Evolutionary conservation across 1,140 invertebrate species (phyloP), one percentile per base, ranked within the genome.

Genomic region (Charaxes varanes): DNA sequence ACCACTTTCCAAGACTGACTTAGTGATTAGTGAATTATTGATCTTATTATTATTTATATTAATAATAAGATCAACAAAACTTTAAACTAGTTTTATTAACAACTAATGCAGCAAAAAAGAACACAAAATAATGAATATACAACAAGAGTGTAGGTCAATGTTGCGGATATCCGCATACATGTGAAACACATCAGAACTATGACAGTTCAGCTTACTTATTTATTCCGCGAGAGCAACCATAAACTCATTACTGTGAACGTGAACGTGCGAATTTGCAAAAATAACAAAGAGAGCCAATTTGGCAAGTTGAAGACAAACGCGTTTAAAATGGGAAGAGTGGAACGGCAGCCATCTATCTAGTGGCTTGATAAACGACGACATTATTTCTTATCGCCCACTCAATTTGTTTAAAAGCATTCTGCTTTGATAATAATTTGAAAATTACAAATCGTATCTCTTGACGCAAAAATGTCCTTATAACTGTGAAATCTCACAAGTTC

Each of bases 321-420:
- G 72, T 83, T 83, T 83, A 83, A 83, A 80, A 83, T 83, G 79
- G 76, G 72, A 61, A 72, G 65, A 80, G 74, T 63, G 71, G 72
- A 79, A 66, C 71, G 62, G 68, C 59, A 56, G 62, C 67, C 73
- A 83, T 83, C 79, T 74, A 81, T 83, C 77, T 73, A 54, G 42
- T 65, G 64, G 63, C 70, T 76, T 81, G 79, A 83, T 81, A 83
- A 81, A 83, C 69, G 79, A 78, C 74, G 74, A 78, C 79, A 81
- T 83, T 83, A 83, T 79, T 83, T 65, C 71, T 83, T 83, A 83
- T 83, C 79, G 72, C 76, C 77, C 69, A 81, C 77, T 83, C 79
- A 83, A 83, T 83, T 83, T 83, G 73, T 83, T 77, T 81, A 79
- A 83, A 81, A 83, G 74, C 77, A 69, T 78, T 79, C 63, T 79